These are phyloP conservation scores for Ecdyonurus torrentis DNA, from an alignment of 2,888 invertebrate species.

Conservation along the genomic window DNA sequence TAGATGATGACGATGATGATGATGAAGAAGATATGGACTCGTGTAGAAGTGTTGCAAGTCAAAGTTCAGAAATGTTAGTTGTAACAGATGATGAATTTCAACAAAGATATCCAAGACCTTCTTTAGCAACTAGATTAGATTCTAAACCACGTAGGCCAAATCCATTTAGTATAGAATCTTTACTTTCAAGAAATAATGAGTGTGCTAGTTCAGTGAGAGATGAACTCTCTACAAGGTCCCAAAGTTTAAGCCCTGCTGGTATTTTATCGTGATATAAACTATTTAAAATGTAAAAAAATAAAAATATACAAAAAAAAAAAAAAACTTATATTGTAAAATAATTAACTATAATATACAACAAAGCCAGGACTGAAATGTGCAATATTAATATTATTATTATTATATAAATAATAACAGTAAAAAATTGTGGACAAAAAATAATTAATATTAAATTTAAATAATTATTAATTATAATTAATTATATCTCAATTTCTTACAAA, in stretches of 20 bases:
- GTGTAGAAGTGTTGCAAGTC: conserved; percentile 5
- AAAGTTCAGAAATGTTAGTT: conserved; percentile 2
- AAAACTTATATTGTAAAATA: not conserved
- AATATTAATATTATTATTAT: not conserved
- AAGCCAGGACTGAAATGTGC: not conserved
- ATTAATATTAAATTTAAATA: not conserved
- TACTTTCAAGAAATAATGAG: conserved; percentile 40
- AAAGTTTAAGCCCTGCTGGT: not conserved
- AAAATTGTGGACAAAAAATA: not conserved
- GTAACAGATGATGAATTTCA: not conserved
- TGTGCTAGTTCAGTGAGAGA: not conserved
- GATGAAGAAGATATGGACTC: conserved; percentile 20
- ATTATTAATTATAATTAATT: not conserved
- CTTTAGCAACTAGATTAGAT: conserved; percentile 1
- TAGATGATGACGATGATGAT: conserved; percentile 53
- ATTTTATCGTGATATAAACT: not conserved
- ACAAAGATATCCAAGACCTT: not conserved
- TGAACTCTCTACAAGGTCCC: not conserved
- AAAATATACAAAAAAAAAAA: not conserved
- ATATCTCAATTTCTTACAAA: not conserved
- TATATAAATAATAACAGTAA: not conserved
- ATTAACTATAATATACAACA: no score
- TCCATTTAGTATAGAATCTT: conserved; percentile 80
- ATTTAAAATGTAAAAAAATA: not conserved
- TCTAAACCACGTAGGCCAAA: conserved; percentile 46